phyloP scores from a whole-genome alignment of 2,888 invertebrate genomes.

The Patella caerulea region DNA sequence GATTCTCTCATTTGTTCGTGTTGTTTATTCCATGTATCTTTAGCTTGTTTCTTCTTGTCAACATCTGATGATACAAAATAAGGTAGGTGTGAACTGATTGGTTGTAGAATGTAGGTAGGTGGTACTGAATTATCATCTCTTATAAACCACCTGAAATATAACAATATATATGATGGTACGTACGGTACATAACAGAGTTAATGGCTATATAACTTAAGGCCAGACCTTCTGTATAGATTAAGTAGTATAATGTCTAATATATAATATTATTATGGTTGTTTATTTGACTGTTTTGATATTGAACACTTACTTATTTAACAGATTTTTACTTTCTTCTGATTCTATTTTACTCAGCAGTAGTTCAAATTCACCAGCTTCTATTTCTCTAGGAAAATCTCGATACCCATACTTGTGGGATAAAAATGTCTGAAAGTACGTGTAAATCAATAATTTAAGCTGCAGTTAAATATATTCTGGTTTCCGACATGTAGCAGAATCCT shows the following conservation, averaged over 20 bases:
- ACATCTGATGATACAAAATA: slow-evolving; percentile 40
- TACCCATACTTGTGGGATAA: slow-evolving; percentile 66
- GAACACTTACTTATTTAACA: slow-evolving; percentile 40
- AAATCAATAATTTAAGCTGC: too few species aligned
- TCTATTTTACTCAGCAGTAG: slow-evolving; percentile 20
- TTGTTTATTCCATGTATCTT: slow-evolving; percentile 43
- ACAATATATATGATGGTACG: neutral
- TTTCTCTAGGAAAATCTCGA: slow-evolving; percentile 54
- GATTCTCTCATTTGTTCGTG: slow-evolving; percentile 45
- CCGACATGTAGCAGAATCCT: too few species aligned
- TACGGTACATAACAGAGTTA: too few species aligned
- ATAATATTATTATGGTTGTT: too few species aligned
- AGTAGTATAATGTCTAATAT: too few species aligned
- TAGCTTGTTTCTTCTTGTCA: slow-evolving; percentile 42
- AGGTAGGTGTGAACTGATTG: slow-evolving; percentile 47
- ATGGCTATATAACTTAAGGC: too few species aligned
- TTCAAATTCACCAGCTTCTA: slow-evolving; percentile 54
- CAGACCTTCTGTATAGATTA: too few species aligned
- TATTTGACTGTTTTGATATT: too few species aligned
- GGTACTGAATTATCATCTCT: slow-evolving; percentile 50
- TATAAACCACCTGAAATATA: slow-evolving; percentile 69
- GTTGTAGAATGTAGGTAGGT: slow-evolving; percentile 44
- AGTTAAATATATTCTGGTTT: too few species aligned
- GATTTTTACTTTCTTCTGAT: slow-evolving; percentile 29
- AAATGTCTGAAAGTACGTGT: slow-evolving; percentile 49